Evolutionary conservation across 2,797 vertebrate genomes (phyloP).

Genomic region (Cynodonichthys magdalenae): DNA sequence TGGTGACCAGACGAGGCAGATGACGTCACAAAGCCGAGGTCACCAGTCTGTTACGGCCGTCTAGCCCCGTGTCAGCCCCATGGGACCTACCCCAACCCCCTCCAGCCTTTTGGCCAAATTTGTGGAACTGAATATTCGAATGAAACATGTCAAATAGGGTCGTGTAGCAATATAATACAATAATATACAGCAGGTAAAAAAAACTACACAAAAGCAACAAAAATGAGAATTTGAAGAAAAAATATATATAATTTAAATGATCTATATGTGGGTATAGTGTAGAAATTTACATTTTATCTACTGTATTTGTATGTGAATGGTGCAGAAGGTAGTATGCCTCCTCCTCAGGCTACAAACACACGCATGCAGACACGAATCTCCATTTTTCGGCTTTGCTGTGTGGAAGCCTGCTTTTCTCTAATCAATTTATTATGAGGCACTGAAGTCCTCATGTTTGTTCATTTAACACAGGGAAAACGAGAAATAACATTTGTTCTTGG

Average conservation of each 20-base stretch:
- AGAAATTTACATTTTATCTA: slow-evolving; percentile 23
- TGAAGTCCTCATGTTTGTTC: slow-evolving; percentile 77
- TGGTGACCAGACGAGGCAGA: slow-evolving; percentile 71
- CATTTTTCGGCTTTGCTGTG: slow-evolving; percentile 61
- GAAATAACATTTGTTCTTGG: slow-evolving; percentile 72
- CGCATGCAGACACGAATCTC: slow-evolving; percentile 28
- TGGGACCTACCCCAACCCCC: slow-evolving; percentile 66
- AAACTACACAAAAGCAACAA: neutral
- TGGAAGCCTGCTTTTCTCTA: slow-evolving; percentile 70
- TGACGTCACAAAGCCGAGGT: slow-evolving; percentile 79
- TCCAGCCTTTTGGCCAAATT: slow-evolving; percentile 45
- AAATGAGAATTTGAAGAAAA: neutral
- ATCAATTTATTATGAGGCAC: slow-evolving; percentile 82
- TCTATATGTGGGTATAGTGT: neutral
- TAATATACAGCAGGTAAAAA: no score
- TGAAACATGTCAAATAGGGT: slow-evolving; percentile 51
- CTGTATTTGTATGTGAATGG: slow-evolving; percentile 36
- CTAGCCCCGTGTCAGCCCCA: slow-evolving; percentile 70
- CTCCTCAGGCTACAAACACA: slow-evolving; percentile 54
- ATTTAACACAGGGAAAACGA: slow-evolving; percentile 76
- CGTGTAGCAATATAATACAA: slow-evolving; percentile 5
- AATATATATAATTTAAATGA: neutral
- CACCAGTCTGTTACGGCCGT: slow-evolving; percentile 74
- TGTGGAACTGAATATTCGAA: slow-evolving; percentile 55
- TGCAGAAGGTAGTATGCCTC: slow-evolving; percentile 32